Percentiles rank a stretch among this genome's conserved stretches.
Conservation (phyloP, 1,140 invertebrate species). For the Holcopasites calliopsidis region DNA sequence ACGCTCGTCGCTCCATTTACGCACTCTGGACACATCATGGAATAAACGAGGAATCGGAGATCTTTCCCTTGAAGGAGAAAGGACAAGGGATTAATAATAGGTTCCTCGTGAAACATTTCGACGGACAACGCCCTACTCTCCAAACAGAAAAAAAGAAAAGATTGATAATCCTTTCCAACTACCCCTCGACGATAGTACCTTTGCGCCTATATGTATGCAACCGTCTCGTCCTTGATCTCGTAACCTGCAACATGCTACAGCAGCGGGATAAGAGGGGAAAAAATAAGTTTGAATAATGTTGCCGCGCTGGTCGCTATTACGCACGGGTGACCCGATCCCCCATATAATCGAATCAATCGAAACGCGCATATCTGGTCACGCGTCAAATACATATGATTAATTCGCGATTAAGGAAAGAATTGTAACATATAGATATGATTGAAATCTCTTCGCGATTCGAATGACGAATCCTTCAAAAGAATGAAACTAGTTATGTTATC, state of each 20-base stretch:
- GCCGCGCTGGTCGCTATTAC: not conserved
- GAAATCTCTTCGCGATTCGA: too few species aligned
- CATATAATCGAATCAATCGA: not conserved
- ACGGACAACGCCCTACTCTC: constrained; percentile 34
- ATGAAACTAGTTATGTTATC: not conserved
- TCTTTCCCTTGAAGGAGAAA: not conserved
- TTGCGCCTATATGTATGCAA: not conserved
- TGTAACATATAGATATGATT: too few species aligned
- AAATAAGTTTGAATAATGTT: not conserved
- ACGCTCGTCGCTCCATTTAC: not conserved
- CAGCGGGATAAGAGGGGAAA: not conserved
- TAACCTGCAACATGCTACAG: constrained; percentile 11
- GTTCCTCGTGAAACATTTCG: not conserved
- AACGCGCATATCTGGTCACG: not conserved
- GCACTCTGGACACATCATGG: not conserved
- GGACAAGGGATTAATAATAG: not conserved
- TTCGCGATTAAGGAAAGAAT: not conserved
- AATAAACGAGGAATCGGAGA: not conserved
- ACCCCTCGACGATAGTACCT: not conserved
- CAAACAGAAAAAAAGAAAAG: too few species aligned
- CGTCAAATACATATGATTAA: not conserved
- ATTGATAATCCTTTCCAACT: not conserved
- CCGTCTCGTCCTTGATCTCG: constrained; percentile 9
- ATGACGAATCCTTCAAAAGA: not conserved
- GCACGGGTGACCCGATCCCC: constrained; percentile 7